Evolutionary conservation across 2,113 vertebrate species (phyloP), one percentile per base, ranked within the genome.

Genomic region (Eonycteris spelaea): DNA sequence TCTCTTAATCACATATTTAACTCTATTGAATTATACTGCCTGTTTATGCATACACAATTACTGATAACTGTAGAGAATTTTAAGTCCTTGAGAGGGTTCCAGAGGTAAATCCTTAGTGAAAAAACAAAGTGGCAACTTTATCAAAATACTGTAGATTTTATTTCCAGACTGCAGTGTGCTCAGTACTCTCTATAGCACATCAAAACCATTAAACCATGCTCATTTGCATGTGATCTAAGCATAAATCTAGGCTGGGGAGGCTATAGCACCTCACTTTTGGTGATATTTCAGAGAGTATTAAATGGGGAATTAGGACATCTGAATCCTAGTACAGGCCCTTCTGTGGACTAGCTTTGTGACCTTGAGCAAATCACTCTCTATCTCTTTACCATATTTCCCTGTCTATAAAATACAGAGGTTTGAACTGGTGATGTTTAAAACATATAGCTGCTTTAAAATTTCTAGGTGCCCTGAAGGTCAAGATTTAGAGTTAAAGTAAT

Each of bases 1-100:
- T 95, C 97, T 95, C 75, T 95, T 97, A 97, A 98, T 97, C 92
- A 95, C 92, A 96, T 95, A 95, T 94, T 97, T 97, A 92, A 95
- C 87, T 97, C 86, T 97, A 94, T 94, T 95, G 84, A 97, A 97
- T 96, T 95, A 28, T 24, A 85, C 75, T 96, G 84, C 84, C 75
- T 96, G 77, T 96, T 98, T 97, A 97, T 97, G 97, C 86, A 95
- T 87, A 91, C 24, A 85, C 93, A 96, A 95, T 97, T 96, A 96
- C 74, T 95, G 78, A 92, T 84, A 97, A 92, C 90, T 92, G 83
- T 43, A 92, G 80, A 94, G 79, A 97, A 97, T 97, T 88, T 96
- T 94, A 97, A 98, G 65, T 95, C 79, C 71, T 95, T 86, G 80
- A 78, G 86, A 87, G 84, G 85, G 59, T 90, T 97, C 5, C 21